These are phyloP conservation scores for Apeira syringaria DNA, from an alignment of 2,888 invertebrate species.

Conservation along the genomic window DNA sequence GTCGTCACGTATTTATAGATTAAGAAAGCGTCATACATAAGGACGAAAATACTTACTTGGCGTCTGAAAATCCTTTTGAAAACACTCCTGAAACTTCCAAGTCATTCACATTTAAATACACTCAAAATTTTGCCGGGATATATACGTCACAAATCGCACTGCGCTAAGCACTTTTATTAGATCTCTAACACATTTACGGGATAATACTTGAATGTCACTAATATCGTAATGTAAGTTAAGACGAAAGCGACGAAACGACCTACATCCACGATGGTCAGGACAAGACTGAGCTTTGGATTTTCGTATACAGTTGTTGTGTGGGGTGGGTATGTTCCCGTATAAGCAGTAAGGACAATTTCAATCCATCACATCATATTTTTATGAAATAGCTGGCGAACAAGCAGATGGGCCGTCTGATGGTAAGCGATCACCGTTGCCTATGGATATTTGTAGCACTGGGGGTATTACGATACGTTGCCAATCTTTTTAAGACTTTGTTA, in stretches of 20 bases:
- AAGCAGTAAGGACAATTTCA: background rate
- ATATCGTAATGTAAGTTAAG: slow-evolving; percentile 57
- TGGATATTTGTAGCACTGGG: too few species aligned
- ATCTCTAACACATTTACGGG: slow-evolving; percentile 6
- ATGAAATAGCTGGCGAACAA: too few species aligned
- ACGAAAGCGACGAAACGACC: slow-evolving; percentile 41
- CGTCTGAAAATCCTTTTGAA: slow-evolving; percentile 38
- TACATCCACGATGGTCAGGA: slow-evolving; percentile 42
- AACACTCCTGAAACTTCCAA: slow-evolving; percentile 11
- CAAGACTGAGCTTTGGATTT: slow-evolving; percentile 45
- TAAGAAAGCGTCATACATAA: slow-evolving; percentile 11
- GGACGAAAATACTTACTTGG: slow-evolving; percentile 33
- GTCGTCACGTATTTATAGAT: slow-evolving; percentile 11
- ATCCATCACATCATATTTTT: too few species aligned
- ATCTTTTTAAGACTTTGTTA: too few species aligned
- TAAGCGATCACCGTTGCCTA: too few species aligned
- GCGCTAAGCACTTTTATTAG: slow-evolving; percentile 17
- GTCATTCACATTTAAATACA: slow-evolving; percentile 4
- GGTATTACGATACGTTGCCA: too few species aligned
- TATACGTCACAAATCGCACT: slow-evolving; percentile 25
- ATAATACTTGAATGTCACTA: slow-evolving; percentile 47
- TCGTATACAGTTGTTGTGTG: background rate
- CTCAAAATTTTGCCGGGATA: background rate
- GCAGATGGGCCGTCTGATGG: too few species aligned
- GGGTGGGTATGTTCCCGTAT: background rate